Conservation (phyloP, 1,140 invertebrate genomes). For the Gonatopus flavifemur region DNA sequence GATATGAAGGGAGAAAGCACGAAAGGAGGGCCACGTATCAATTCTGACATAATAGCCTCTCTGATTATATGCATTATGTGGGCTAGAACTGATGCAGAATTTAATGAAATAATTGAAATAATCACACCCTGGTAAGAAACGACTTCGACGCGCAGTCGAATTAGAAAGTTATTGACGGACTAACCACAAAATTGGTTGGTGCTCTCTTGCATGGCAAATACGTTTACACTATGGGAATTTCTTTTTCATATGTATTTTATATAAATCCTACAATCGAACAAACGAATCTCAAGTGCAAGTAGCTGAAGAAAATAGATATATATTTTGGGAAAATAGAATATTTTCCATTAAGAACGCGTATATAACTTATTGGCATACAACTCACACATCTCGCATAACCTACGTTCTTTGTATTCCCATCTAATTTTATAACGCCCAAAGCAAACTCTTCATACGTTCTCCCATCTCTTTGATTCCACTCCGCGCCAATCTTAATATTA, state of each 20-base stretch:
- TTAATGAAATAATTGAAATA: slow-evolving; percentile 55
- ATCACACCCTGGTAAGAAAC: slow-evolving; percentile 40
- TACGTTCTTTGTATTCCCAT: too few relatives aligned
- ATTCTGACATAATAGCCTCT: slow-evolving; percentile 35
- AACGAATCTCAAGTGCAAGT: too few relatives aligned
- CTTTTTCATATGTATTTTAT: slow-evolving; percentile 1
- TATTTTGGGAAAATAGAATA: too few relatives aligned
- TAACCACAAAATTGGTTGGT: slow-evolving; percentile 21
- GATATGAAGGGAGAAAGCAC: slow-evolving; percentile 7
- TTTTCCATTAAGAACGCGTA: too few relatives aligned
- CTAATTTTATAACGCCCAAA: too few relatives aligned
- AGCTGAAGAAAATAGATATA: too few relatives aligned
- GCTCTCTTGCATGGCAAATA: neutral
- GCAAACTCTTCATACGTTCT: slow-evolving; percentile 8
- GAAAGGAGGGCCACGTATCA: slow-evolving; percentile 19
- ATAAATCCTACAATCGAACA: too few relatives aligned
- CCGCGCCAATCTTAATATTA: slow-evolving; percentile 53
- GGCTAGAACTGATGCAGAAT: slow-evolving; percentile 43
- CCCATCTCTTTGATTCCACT: slow-evolving; percentile 41
- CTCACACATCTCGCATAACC: too few relatives aligned
- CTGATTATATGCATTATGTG: slow-evolving; percentile 51
- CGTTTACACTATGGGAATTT: neutral
- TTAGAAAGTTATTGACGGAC: too few relatives aligned
- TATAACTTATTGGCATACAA: too few relatives aligned
- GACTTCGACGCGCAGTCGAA: too few relatives aligned